Conservation (phyloP, 2,113 vertebrate genomes). For the Oostethus manadensis region DNA sequence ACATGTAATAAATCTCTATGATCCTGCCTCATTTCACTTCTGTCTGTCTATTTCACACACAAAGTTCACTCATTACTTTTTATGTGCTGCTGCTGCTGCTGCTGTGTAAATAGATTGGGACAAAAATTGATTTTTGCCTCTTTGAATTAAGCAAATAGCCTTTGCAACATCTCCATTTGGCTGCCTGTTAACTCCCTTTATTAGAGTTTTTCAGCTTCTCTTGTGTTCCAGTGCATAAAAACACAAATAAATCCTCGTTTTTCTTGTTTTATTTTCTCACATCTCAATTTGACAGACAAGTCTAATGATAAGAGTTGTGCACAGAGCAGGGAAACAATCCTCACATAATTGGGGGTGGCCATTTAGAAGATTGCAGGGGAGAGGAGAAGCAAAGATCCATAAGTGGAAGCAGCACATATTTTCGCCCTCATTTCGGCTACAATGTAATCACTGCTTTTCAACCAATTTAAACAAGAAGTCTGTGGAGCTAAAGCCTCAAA, state of each 20-base stretch:
- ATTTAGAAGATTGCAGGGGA: constrained; percentile 23
- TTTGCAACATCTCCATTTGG: constrained; percentile 35
- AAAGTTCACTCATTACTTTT: constrained; percentile 53
- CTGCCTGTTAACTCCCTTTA: constrained; percentile 63
- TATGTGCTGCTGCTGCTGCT: background rate
- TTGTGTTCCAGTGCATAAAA: constrained; percentile 11
- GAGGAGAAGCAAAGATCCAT: constrained; percentile 38
- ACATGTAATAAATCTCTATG: constrained; percentile 93
- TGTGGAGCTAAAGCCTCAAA: constrained; percentile 13
- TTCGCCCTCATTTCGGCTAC: constrained; percentile 63
- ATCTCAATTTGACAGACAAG: constrained; percentile 62
- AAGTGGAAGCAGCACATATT: constrained; percentile 52
- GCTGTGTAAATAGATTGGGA: background rate
- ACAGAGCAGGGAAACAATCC: constrained; percentile 52
- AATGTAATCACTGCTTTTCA: constrained; percentile 33
- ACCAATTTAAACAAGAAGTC: constrained; percentile 49
- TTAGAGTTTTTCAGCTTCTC: constrained; percentile 54
- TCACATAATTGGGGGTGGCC: constrained; percentile 62
- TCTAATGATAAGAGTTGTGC: constrained; percentile 61
- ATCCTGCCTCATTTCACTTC: constrained; percentile 79
- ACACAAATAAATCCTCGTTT: constrained; percentile 28
- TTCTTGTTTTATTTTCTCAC: constrained; percentile 26
- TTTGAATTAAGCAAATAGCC: constrained; percentile 3
- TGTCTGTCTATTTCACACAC: constrained; percentile 51
- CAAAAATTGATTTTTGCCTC: constrained; percentile 6